Conservation (phyloP, 2,888 invertebrate genomes). For the Barypeithes pellucidus region DNA sequence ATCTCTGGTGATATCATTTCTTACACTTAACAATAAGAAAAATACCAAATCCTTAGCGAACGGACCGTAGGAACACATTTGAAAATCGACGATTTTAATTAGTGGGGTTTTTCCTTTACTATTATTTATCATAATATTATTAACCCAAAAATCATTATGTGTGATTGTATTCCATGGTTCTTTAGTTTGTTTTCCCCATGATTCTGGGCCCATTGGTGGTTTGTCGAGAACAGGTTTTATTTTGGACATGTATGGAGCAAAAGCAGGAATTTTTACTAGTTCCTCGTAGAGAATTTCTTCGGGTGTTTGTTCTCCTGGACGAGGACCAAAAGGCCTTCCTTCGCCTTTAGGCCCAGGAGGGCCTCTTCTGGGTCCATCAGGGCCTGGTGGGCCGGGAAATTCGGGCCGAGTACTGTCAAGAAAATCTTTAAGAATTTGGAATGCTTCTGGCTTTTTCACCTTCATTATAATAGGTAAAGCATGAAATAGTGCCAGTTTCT, state of each 20-base stretch:
- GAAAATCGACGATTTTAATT: slow-evolving; percentile 61
- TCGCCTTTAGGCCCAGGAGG: neutral
- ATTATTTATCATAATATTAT: slow-evolving; percentile 73
- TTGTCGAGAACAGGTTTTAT: slow-evolving; percentile 20
- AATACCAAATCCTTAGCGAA: slow-evolving; percentile 59
- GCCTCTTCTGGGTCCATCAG: neutral
- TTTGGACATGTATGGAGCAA: slow-evolving; percentile 29
- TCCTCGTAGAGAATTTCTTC: slow-evolving; percentile 8
- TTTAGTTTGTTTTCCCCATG: neutral
- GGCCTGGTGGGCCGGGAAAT: neutral
- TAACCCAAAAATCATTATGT: slow-evolving; percentile 76
- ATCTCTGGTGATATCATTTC: slow-evolving; percentile 29
- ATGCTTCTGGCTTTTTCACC: slow-evolving; percentile 35
- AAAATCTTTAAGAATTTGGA: slow-evolving; percentile 7
- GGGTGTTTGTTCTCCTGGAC: slow-evolving; percentile 15
- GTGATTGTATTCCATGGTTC: slow-evolving; percentile 72
- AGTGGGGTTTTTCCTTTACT: slow-evolving; percentile 48
- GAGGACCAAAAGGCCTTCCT: neutral
- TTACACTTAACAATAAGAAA: slow-evolving; percentile 61
- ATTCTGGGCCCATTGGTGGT: slow-evolving; percentile 1
- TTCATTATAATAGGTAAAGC: slow-evolving; percentile 44
- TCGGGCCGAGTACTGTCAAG: neutral
- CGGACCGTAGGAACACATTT: slow-evolving; percentile 57
- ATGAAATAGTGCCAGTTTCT: slow-evolving; percentile 40
- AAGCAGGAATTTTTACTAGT: slow-evolving; percentile 19